These are phyloP conservation scores for Anniella stebbinsi DNA, from an alignment of 2,797 vertebrate genomes.

Conservation along the genomic window DNA sequence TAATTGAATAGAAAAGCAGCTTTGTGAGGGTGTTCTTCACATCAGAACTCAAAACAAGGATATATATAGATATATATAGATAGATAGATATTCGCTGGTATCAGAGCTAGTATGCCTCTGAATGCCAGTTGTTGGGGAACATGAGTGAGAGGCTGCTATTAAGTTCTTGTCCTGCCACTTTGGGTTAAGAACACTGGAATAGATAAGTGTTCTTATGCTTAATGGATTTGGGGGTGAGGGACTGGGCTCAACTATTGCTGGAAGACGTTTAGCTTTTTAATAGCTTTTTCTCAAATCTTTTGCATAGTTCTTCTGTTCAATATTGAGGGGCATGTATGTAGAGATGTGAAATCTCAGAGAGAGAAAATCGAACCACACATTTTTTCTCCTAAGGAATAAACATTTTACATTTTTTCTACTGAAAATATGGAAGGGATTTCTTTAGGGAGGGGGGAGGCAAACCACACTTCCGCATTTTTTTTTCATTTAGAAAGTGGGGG, in stretches of 20 bases:
- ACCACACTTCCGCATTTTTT: not conserved
- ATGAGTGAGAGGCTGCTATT: not conserved
- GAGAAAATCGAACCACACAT: not conserved
- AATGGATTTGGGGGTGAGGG: too few relatives aligned
- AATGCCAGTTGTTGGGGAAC: not conserved
- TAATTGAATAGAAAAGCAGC: conserved; percentile 37
- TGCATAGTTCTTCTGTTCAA: conserved; percentile 57
- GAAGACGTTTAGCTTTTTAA: conserved; percentile 58
- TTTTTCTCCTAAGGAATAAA: not conserved
- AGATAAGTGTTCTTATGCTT: not conserved
- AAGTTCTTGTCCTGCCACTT: not conserved
- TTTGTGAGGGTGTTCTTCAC: conserved; percentile 7
- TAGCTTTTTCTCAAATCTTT: conserved; percentile 55
- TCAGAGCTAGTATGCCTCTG: not conserved
- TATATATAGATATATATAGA: too few relatives aligned
- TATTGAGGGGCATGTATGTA: conserved; percentile 41
- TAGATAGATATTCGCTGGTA: too few relatives aligned
- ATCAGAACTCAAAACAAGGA: conserved; percentile 34
- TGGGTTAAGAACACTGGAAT: not conserved
- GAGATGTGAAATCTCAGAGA: not conserved
- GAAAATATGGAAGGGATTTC: not conserved
- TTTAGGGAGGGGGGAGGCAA: not conserved
- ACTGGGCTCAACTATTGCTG: conserved; percentile 56
- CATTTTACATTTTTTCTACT: not conserved
- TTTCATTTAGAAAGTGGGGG: not conserved